Evolutionary conservation across 2,888 invertebrate species (phyloP).

Genomic region (Zygothrica quintamaculata): DNA sequence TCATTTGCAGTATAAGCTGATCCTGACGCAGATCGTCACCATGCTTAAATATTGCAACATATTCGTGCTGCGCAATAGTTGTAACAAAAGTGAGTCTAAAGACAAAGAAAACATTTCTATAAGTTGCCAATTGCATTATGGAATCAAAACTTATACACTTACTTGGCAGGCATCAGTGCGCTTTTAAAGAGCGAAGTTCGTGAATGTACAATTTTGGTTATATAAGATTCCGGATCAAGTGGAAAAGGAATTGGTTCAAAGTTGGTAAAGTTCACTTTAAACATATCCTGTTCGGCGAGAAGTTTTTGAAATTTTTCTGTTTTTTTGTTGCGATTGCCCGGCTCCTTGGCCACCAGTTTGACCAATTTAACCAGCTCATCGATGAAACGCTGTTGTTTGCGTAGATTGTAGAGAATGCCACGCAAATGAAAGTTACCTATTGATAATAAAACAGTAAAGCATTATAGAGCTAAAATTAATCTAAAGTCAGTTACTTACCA

Average conservation of each 20-base stretch:
- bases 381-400: constrained; percentile 95
- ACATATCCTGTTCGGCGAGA: constrained; percentile 91
- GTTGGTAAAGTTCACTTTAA: constrained; percentile 93
- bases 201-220: constrained; percentile 94
- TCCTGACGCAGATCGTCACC: constrained; percentile 99
- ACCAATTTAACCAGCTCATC: constrained; percentile 95
- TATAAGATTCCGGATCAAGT: constrained; percentile 94
- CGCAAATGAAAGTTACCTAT: constrained; percentile 89
- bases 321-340: constrained; percentile 96
- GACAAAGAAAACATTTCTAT: neutral
- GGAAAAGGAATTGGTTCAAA: constrained; percentile 98
- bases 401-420: constrained; percentile 90
- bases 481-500: constrained; percentile 85
- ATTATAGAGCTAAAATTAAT: neutral
- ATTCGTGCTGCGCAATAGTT: constrained; percentile 88
- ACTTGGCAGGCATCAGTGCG: constrained; percentile 95
- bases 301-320: constrained; percentile 94
- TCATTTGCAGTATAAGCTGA: constrained; percentile 98
- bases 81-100: constrained; percentile 92
- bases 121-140: neutral
- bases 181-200: constrained; percentile 98
- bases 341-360: constrained; percentile 94
- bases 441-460: neutral
- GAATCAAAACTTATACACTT: constrained; percentile 32
- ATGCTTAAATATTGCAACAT: constrained; percentile 98